Conservation (phyloP, 2,888 invertebrate genomes). For the Agonum fuliginosum region DNA sequence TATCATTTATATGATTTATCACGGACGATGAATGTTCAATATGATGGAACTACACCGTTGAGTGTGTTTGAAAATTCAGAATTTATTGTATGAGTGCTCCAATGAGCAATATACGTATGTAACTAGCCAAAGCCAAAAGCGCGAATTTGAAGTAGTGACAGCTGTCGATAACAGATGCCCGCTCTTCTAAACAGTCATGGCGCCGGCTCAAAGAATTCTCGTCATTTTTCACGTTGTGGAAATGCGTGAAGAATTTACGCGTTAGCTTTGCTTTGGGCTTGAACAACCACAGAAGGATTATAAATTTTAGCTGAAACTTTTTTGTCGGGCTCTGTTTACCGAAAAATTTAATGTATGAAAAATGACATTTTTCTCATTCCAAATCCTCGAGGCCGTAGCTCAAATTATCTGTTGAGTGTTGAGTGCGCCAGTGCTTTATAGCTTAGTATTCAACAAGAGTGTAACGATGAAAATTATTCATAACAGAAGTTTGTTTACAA, state of each 20-base stretch:
- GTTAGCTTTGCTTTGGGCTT: neutral
- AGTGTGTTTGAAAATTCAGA: constrained; percentile 18
- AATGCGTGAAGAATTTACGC: constrained; percentile 13
- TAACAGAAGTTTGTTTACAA: no score
- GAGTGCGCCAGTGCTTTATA: no score
- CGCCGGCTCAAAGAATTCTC: constrained; percentile 27
- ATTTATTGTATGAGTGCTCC: constrained; percentile 12
- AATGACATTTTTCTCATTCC: no score
- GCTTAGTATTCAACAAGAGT: no score
- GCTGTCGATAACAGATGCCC: constrained; percentile 37
- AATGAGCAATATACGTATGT: constrained; percentile 17
- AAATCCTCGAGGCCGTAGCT: no score
- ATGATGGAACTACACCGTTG: neutral
- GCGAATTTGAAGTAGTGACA: constrained; percentile 37
- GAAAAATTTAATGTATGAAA: neutral
- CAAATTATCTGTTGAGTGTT: no score
- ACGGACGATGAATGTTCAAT: neutral
- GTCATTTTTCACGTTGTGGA: constrained; percentile 36
- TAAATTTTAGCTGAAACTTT: constrained; percentile 23
- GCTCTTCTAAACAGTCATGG: constrained; percentile 23
- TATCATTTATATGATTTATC: constrained; percentile 10
- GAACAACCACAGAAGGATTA: neutral
- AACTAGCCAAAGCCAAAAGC: constrained; percentile 2
- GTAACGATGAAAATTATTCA: no score
- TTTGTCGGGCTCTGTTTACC: neutral